Conservation (phyloP, 2,113 vertebrate species). For the Trinectes maculatus region DNA sequence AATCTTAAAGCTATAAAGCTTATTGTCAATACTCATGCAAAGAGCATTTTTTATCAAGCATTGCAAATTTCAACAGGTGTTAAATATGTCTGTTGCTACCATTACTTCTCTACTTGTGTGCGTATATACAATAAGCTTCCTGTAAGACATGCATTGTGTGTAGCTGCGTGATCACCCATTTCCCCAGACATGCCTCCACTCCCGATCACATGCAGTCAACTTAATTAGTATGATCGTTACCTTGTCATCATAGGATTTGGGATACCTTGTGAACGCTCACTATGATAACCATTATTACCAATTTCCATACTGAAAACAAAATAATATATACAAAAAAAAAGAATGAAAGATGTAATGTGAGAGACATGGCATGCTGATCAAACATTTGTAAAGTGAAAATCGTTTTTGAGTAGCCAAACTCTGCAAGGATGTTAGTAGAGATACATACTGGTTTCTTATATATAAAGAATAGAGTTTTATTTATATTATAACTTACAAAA, state of each 20-base stretch:
- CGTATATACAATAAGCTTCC: conserved; percentile 23
- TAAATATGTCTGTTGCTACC: too few species aligned
- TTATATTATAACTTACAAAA: conserved; percentile 67
- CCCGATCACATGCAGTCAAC: conserved; percentile 66
- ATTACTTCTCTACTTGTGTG: conserved; percentile 26
- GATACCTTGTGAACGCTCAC: conserved; percentile 90
- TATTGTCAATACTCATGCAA: background rate
- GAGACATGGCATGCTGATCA: conserved; percentile 69
- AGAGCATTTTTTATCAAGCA: too few species aligned
- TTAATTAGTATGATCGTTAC: conserved; percentile 76
- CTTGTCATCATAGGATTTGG: conserved; percentile 90
- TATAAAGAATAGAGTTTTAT: conserved; percentile 67
- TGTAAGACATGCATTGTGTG: conserved; percentile 55
- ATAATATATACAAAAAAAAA: conserved; percentile 77
- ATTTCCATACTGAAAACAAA: conserved; percentile 94
- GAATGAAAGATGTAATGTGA: conserved; percentile 74
- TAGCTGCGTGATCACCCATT: conserved; percentile 19
- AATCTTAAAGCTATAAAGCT: background rate
- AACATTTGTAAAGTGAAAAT: conserved; percentile 48
- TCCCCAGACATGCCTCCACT: conserved; percentile 48
- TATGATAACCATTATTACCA: conserved; percentile 99
- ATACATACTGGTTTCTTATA: conserved; percentile 22
- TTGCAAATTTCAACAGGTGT: too few species aligned
- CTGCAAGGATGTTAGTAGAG: conserved; percentile 27
- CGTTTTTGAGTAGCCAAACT: conserved; percentile 26